Percentiles rank a stretch among this genome's conserved stretches.
These are phyloP conservation scores for Hyposoter dolosus DNA, from an alignment of 2,888 invertebrate species.

Conservation along the genomic window DNA sequence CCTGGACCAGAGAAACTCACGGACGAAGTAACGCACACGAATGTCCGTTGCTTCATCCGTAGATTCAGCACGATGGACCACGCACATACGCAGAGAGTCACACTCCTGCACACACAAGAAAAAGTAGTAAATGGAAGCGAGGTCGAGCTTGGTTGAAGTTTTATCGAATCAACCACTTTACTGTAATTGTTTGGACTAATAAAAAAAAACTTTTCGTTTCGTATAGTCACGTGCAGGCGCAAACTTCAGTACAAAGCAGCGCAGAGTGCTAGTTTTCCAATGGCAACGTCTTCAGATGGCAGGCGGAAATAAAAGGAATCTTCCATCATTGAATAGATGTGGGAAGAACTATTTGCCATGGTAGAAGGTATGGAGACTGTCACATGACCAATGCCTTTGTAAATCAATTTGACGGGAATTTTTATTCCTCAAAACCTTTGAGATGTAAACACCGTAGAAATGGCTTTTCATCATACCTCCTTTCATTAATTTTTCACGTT, in stretches of 20 bases:
- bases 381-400: neutral
- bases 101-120: conserved; percentile 12
- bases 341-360: neutral
- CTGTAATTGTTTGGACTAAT: conserved; percentile 73
- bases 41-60: neutral
- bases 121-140: conserved; percentile 22
- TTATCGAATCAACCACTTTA: conserved; percentile 71
- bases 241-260: neutral
- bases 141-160: conserved; percentile 56
- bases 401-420: neutral
- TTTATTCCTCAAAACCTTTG: neutral
- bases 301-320: neutral
- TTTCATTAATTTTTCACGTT: neutral
- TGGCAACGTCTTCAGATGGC: neutral
- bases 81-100: neutral
- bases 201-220: conserved; percentile 56
- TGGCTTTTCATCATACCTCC: neutral
- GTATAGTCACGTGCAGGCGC: conserved; percentile 14
- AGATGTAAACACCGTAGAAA: neutral
- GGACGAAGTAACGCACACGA: conserved; percentile 14
- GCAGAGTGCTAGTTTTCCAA: conserved; percentile 22
- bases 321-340: neutral
- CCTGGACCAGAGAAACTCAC: conserved; percentile 36
- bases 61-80: neutral
- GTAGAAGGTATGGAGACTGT: neutral